phyloP scores from a whole-genome alignment of 2,797 vertebrate genomes.

The Pagetopsis macropterus region DNA sequence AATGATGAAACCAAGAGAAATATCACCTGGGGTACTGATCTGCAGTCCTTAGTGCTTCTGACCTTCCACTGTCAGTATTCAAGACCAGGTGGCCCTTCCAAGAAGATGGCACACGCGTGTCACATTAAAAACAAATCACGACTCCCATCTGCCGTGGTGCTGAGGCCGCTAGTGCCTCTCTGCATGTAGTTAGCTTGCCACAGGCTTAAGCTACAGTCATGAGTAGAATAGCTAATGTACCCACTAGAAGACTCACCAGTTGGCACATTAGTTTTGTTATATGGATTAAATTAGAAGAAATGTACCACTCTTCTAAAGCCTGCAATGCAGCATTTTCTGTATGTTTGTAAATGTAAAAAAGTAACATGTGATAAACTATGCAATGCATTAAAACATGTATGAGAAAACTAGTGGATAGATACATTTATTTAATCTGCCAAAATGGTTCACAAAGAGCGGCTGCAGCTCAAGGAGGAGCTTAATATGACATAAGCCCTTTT shows the following conservation, averaged over 20 bases:
- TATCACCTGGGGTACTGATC: slow-evolving; percentile 1
- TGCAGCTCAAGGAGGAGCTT: neutral
- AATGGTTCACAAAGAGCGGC: neutral
- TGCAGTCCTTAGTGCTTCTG: slow-evolving; percentile 24
- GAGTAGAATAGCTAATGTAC: slow-evolving; percentile 64
- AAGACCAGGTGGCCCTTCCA: slow-evolving; percentile 56
- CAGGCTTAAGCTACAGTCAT: slow-evolving; percentile 47
- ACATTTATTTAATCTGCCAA: neutral
- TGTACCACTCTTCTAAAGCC: neutral
- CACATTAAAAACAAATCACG: slow-evolving; percentile 76
- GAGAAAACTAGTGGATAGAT: neutral
- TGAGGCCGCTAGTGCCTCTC: slow-evolving; percentile 48
- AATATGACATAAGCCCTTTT: neutral
- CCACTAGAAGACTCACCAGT: slow-evolving; percentile 41
- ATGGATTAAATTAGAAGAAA: slow-evolving; percentile 44
- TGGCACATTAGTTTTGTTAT: slow-evolving; percentile 49
- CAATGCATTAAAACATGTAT: neutral
- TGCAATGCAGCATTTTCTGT: neutral
- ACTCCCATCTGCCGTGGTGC: slow-evolving; percentile 67
- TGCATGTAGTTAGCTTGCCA: slow-evolving; percentile 64
- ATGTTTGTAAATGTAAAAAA: neutral
- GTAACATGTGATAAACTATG: neutral
- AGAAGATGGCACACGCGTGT: slow-evolving; percentile 52
- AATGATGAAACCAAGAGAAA: slow-evolving; percentile 10
- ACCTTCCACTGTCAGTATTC: slow-evolving; percentile 53